phyloP scores from a whole-genome alignment of 2,797 vertebrate genomes.

The Onychomys torridus region DNA sequence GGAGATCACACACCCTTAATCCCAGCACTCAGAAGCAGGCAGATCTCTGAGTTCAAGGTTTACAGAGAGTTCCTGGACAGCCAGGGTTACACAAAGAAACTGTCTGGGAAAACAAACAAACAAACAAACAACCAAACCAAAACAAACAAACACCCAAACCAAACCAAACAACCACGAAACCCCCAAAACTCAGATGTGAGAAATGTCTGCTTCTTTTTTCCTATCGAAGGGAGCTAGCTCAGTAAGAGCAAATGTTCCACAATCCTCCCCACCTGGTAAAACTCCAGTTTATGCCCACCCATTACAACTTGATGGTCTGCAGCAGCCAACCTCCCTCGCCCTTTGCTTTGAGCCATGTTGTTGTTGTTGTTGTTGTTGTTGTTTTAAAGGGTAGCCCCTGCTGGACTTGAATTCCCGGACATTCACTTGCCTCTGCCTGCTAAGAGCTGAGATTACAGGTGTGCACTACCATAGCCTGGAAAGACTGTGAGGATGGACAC shows the following conservation, averaged over 20 bases:
- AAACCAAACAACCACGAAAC: background rate
- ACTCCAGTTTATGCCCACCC: background rate
- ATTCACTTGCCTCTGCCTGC: background rate
- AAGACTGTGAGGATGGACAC: background rate
- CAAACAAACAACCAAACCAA: background rate
- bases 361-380: background rate
- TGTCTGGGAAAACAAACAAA: background rate
- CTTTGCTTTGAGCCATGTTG: background rate
- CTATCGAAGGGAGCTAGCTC: background rate
- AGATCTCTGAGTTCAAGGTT: background rate
- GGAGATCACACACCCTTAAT: background rate
- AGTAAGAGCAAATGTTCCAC: background rate
- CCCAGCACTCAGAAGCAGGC: background rate
- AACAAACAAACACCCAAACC: background rate
- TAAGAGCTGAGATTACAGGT: background rate
- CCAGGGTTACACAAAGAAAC: background rate
- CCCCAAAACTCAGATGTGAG: background rate
- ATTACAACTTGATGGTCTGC: background rate
- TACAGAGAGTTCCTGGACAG: background rate
- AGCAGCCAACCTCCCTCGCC: background rate
- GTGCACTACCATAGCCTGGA: rapidly evolving
- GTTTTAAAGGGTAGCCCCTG: background rate
- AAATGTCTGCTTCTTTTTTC: background rate
- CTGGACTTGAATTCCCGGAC: background rate
- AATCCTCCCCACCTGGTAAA: too few relatives aligned